These are phyloP conservation scores for Microcaecilia unicolor DNA, from an alignment of 2,797 vertebrate genomes.

Conservation along the genomic window DNA sequence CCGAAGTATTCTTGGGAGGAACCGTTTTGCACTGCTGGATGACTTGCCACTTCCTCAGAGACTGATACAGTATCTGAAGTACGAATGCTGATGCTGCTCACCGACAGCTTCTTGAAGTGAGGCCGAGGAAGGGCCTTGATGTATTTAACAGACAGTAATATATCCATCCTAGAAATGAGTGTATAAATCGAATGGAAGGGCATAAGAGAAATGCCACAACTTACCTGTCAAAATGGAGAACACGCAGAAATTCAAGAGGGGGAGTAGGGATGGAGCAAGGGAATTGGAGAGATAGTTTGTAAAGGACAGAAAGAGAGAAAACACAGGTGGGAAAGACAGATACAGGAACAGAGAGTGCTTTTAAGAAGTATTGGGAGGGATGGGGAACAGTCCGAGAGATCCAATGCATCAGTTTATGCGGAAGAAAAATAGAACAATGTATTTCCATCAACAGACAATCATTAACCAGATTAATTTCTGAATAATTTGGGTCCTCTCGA, in stretches of 20 bases:
- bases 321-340: not conserved
- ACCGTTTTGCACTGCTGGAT: conserved; percentile 64
- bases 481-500: too few species aligned
- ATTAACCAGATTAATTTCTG: too few species aligned
- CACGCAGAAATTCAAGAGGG: not conserved
- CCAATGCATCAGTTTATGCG: too few species aligned
- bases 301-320: not conserved
- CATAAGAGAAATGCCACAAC: not conserved
- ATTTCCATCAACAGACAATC: too few species aligned
- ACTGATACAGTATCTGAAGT: conserved; percentile 69
- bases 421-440: too few species aligned
- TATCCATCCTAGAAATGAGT: too few species aligned
- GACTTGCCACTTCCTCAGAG: conserved; percentile 75
- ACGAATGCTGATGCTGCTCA: conserved; percentile 14
- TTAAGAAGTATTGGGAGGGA: too few species aligned
- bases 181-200: conserved; percentile 1
- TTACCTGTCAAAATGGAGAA: not conserved
- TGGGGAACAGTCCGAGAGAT: too few species aligned
- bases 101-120: not conserved
- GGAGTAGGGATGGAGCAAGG: not conserved
- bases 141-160: too few species aligned
- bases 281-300: not conserved
- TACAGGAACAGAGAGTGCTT: too few species aligned
- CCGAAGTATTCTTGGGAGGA: conserved; percentile 62
- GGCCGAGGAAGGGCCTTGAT: too few species aligned